These are phyloP conservation scores for Syngnathus typhle DNA, from an alignment of 2,113 vertebrate species.

Conservation along the genomic window DNA sequence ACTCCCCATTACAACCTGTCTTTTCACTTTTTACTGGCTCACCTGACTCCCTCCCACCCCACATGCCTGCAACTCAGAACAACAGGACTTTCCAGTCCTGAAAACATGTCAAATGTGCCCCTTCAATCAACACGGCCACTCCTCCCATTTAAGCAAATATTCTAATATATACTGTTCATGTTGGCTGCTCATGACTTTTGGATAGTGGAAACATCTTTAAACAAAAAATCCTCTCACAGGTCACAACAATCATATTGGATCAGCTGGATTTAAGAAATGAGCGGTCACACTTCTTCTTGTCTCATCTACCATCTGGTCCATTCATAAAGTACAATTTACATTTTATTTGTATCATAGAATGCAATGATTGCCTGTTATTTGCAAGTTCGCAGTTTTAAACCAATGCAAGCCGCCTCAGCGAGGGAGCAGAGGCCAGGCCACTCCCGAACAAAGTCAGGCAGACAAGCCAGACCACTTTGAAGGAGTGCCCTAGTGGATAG, in stretches of 20 bases:
- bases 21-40: slow-evolving; percentile 43
- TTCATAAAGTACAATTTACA: not conserved
- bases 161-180: not conserved
- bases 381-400: not conserved
- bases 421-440: not conserved
- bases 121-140: not conserved
- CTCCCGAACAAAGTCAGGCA: not conserved
- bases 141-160: not conserved
- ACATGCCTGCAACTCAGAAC: slow-evolving; percentile 23
- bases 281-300: not conserved
- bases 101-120: slow-evolving; percentile 63
- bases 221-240: too few relatives aligned
- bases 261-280: not conserved
- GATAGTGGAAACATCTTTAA: not conserved
- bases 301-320: not conserved
- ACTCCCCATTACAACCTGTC: slow-evolving; percentile 33
- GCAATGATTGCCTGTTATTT: not conserved
- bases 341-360: not conserved
- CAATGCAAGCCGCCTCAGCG: not conserved
- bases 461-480: not conserved
- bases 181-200: not conserved
- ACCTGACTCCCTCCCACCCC: slow-evolving; percentile 13
- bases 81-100: slow-evolving; percentile 58
- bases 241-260: too few relatives aligned
- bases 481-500: not conserved